Percentiles rank a stretch among this genome's conserved stretches.
Evolutionary conservation across 1,140 invertebrate species (phyloP).

Genomic region (Dinoponera quadriceps): DNA sequence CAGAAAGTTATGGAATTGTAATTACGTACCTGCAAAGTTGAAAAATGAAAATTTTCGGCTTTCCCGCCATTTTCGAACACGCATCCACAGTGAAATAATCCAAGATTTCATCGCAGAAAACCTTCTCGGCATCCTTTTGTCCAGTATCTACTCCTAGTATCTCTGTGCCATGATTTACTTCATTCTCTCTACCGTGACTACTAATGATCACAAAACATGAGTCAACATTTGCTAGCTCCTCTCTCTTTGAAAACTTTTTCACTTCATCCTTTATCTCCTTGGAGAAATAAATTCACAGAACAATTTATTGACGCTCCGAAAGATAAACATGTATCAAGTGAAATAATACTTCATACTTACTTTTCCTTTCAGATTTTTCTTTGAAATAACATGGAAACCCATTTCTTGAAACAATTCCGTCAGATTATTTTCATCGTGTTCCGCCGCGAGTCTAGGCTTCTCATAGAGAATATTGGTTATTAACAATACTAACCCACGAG

Average conservation of each 20-base stretch:
- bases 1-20: background rate
- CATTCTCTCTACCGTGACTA: constrained; percentile 86
- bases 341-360: constrained; percentile 69
- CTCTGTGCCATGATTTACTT: constrained; percentile 77
- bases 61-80: constrained; percentile 87
- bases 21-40: constrained; percentile 89
- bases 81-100: constrained; percentile 88
- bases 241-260: constrained; percentile 77
- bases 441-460: constrained; percentile 82
- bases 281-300: constrained; percentile 45
- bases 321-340: background rate
- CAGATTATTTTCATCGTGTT: constrained; percentile 85
- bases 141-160: constrained; percentile 76
- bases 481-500: constrained; percentile 87
- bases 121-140: constrained; percentile 63
- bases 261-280: constrained; percentile 82
- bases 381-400: constrained; percentile 85
- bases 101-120: constrained; percentile 84
- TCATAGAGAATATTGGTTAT: constrained; percentile 86
- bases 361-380: constrained; percentile 81
- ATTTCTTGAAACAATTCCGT: constrained; percentile 85
- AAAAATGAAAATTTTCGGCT: constrained; percentile 93
- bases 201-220: constrained; percentile 87
- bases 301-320: background rate
- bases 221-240: constrained; percentile 82